Percentiles rank a stretch among this genome's conserved stretches.
Conservation (phyloP, 2,888 invertebrate genomes). For the Rotaria sp. region DNA sequence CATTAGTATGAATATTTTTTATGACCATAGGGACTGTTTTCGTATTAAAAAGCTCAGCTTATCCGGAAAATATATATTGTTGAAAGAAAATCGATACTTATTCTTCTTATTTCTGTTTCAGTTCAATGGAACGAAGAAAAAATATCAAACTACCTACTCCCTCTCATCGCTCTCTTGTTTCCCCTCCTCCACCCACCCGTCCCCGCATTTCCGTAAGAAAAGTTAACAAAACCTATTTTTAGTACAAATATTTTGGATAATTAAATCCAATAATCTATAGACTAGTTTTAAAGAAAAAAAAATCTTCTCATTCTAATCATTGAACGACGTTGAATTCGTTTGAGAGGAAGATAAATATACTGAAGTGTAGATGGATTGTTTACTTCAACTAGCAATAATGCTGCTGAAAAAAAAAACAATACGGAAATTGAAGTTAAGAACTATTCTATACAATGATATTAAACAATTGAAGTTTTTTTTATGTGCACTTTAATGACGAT, state of each 20-base stretch:
- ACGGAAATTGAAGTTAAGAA: background rate
- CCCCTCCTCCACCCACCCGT: too few species aligned
- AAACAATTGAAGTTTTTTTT: background rate
- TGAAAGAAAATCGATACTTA: background rate
- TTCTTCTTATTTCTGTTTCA: background rate
- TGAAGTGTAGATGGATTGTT: background rate
- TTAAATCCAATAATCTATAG: too few species aligned
- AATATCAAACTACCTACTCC: too few species aligned
- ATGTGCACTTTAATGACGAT: background rate
- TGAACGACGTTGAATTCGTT: background rate
- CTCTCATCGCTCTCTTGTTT: too few species aligned
- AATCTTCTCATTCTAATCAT: background rate
- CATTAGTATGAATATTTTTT: background rate
- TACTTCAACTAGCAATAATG: background rate
- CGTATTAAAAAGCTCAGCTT: background rate
- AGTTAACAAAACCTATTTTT: too few species aligned
- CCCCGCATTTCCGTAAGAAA: too few species aligned
- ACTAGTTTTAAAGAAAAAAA: too few species aligned
- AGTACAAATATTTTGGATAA: too few species aligned
- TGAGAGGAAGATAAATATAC: background rate
- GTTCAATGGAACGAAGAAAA: background rate
- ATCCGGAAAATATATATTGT: background rate
- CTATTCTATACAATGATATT: background rate
- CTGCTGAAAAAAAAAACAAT: background rate
- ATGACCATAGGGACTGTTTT: background rate